A percentile compares a stretch with the other conserved stretches of the same genome.
Conservation (phyloP, 1,140 invertebrate species). For the Drosophila ohnishii region DNA sequence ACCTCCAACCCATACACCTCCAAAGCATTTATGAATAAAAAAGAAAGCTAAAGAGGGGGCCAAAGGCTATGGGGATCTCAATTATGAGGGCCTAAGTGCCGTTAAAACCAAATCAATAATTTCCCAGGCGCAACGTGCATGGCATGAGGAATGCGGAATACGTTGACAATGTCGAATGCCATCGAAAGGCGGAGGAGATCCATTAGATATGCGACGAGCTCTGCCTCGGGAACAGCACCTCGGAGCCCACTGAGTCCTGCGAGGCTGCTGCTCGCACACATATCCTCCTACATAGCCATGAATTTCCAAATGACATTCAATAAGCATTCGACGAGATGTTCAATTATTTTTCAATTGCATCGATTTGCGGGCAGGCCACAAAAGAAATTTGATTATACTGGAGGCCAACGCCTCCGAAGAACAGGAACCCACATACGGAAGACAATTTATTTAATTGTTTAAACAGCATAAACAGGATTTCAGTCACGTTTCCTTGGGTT, state of each 20-base stretch:
- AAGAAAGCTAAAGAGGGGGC: not conserved
- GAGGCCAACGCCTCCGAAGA: slow-evolving; percentile 3
- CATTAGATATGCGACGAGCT: slow-evolving; percentile 37
- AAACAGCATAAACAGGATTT: not conserved
- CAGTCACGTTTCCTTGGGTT: not conserved
- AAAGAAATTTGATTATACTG: slow-evolving; percentile 43
- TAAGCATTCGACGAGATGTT: slow-evolving; percentile 52
- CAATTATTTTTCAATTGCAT: slow-evolving; percentile 66
- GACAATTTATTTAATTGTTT: not conserved
- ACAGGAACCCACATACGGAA: slow-evolving; percentile 20
- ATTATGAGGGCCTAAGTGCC: slow-evolving; percentile 53
- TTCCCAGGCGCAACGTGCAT: slow-evolving; percentile 37
- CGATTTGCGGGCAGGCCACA: slow-evolving; percentile 38
- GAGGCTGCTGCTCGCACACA: not conserved
- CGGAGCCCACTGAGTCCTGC: not conserved
- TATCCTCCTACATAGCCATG: slow-evolving; percentile 19
- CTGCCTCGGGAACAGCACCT: slow-evolving; percentile 3
- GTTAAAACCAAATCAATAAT: slow-evolving; percentile 62
- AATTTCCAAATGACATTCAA: slow-evolving; percentile 58
- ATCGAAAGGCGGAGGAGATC: slow-evolving; percentile 3
- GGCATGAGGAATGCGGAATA: slow-evolving; percentile 42
- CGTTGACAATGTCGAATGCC: slow-evolving; percentile 48
- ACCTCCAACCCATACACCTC: not conserved
- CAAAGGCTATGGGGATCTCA: slow-evolving; percentile 31
- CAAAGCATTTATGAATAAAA: not conserved